Conservation (phyloP, 2,797 vertebrate genomes). For the Hephaestus fuliginosus region DNA sequence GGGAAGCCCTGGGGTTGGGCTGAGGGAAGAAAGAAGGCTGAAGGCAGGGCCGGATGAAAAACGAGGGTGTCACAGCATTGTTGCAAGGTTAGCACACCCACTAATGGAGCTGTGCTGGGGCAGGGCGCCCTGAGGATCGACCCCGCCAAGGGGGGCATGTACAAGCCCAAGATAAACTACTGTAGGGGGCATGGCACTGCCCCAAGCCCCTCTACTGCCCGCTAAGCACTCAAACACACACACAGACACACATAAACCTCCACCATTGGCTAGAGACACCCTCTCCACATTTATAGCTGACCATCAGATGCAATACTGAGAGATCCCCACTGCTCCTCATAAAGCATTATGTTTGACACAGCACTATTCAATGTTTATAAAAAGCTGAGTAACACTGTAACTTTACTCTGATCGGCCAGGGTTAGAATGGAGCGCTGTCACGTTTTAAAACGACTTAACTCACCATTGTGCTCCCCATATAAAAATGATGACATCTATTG, state of each 20-base stretch:
- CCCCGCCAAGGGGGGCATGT: constrained; percentile 84
- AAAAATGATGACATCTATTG: constrained; percentile 27
- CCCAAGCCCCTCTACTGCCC: constrained; percentile 83
- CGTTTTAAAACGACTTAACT: constrained; percentile 25
- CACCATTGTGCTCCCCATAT: constrained; percentile 10
- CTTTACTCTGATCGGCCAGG: constrained; percentile 36
- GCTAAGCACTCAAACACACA: constrained; percentile 76
- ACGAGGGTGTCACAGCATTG: constrained; percentile 90
- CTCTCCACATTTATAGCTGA: constrained; percentile 81
- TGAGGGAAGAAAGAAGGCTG: constrained; percentile 81
- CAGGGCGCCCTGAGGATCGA: constrained; percentile 83
- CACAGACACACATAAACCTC: constrained; percentile 43
- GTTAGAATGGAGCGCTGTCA: constrained; percentile 24
- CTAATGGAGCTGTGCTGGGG: constrained; percentile 89
- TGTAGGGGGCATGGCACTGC: constrained; percentile 87
- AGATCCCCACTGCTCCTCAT: constrained; percentile 67
- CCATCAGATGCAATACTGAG: constrained; percentile 72
- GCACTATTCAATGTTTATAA: constrained; percentile 72
- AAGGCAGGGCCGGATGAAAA: constrained; percentile 87
- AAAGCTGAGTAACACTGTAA: constrained; percentile 71
- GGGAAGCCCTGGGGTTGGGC: constrained; percentile 75
- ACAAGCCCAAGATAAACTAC: constrained; percentile 92
- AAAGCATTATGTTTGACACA: constrained; percentile 72
- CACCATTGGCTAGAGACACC: constrained; percentile 58
- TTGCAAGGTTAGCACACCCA: constrained; percentile 94